Evolutionary conservation across 2,888 invertebrate genomes (phyloP), one percentile per base, ranked within the genome.

Genomic region (Acleris cristana): DNA sequence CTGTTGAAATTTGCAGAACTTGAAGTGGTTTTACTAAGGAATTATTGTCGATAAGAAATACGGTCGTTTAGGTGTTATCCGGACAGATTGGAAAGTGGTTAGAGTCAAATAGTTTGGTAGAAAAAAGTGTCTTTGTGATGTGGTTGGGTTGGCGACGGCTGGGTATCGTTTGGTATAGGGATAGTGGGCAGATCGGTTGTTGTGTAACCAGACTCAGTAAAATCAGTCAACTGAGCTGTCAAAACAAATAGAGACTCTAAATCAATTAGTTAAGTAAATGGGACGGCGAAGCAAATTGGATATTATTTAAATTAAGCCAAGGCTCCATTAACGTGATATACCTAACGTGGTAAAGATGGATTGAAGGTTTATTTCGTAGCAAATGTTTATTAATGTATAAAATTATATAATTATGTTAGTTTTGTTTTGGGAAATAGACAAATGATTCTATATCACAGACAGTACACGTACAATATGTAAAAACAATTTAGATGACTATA

Each of bases 1-100:
- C 75, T 72, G 69, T 77, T 74, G 78, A 81, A 83, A 80, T 88
- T 89, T 86, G 89, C 89, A 90, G 87, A 89, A 88, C 88, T 89
- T 82, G 85, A 86, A 85, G 88, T 86, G 82, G 82, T 79, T 84
- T 80, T 87, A 88, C 90, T 85, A 79, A 76, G 86, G 83, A 83
- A 86, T 84, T 86, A 84, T 84, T 84, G 83, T 85, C 82, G 84
- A 82, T 79, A 82, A 85, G 82, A 83, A 85, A 85, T 85, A 84
- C 85, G 79, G 82, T 85, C 87, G 86, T 83, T 84, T 84, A 79
- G 77, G 77, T 83, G 79, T 75, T 79, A 89, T 71, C 80, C 85
- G 78, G 73, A 81, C 69, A 54, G 79, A 81, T 89, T 84, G 34
- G 75, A 80, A 78, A 83, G 85, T 72, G 69, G 64, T 59, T 72